Base-by-base conservation (phyloP, 1,140 invertebrate species). In the Brachionus koreanus region DNA sequence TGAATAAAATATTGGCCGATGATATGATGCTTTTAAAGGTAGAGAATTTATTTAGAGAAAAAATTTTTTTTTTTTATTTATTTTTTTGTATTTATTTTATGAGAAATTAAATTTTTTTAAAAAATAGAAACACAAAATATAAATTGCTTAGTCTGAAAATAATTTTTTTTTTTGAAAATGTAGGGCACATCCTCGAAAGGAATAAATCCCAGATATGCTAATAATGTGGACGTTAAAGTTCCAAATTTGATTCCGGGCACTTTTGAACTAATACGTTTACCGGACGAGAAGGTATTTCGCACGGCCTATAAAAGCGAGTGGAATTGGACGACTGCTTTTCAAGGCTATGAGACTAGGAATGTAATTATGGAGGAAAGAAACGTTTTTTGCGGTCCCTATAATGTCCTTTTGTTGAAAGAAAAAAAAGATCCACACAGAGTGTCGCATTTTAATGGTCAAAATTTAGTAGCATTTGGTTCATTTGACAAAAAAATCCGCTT, bases 361-460 rank as follows among this genome's bases (percentile, higher is more conserved):
- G 86, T 88, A 23, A 88, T 89, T 67, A 88, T 89, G 85, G 88
- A 89, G 82, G 88, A 89, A 65, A 83, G 87, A n/a, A 89, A 89
- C 83, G 85, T 89, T 9, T 88, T 86, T 82, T 88, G 87, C 83
- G 87, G 87, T 7, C 85, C 87, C 37, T 89, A 88, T 85, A 88
- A 88, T 85, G 87, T 89, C 16, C 84, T 88, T 84, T 85, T 88
- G 16, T 83, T 88, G 5, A 84, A 81, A 63, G 84, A 86, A 61
- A 65, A 83, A 87, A 87, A 82, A 85, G 86, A 88, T 83, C 83
- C 77, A 6, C 84, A 88, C 57, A 83, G 67, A 23, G 35, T 74
- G 5, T 29, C 35, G 9, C 43, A 61, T 52, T 49, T 74, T 49
- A 86, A 86, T 84, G 87, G 87, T 7, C 85, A 86, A 7, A 83